Conservation (phyloP, 2,888 invertebrate species). For the Phragmatobia fuliginosa region DNA sequence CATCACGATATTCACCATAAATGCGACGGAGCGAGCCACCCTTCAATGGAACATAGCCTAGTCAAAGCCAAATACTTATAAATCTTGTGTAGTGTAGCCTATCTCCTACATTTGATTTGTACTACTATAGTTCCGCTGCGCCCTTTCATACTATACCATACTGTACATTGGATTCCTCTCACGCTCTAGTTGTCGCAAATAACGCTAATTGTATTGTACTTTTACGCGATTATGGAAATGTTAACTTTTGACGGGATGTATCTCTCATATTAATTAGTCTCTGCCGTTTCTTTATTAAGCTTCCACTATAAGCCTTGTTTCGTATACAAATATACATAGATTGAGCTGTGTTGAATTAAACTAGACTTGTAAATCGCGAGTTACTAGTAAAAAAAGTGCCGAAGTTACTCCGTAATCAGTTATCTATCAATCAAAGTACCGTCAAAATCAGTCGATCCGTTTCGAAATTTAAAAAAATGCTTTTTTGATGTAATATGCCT, state of each 20-base stretch:
- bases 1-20: not conserved
- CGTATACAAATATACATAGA: not conserved
- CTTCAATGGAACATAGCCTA: no score
- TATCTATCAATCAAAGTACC: no score
- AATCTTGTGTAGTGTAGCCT: not conserved
- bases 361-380: no score
- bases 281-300: not conserved
- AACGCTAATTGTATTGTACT: conserved; percentile 79
- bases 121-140: no score
- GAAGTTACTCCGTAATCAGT: no score
- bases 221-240: conserved; percentile 64
- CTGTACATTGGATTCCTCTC: conserved; percentile 81
- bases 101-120: not conserved
- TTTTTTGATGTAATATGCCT: no score
- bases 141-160: conserved; percentile 63
- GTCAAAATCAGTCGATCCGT: no score
- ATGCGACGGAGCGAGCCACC: not conserved
- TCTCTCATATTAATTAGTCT: conserved; percentile 18
- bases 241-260: conserved; percentile 52
- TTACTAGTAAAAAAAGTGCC: no score
- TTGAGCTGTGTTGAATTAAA: no score
- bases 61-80: no score
- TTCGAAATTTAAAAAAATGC: no score
- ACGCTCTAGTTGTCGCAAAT: conserved; percentile 84
- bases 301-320: not conserved